Evolutionary conservation across 2,797 vertebrate species (phyloP), one percentile per base, ranked within the genome.

Genomic region (Halcyon badia): DNA sequence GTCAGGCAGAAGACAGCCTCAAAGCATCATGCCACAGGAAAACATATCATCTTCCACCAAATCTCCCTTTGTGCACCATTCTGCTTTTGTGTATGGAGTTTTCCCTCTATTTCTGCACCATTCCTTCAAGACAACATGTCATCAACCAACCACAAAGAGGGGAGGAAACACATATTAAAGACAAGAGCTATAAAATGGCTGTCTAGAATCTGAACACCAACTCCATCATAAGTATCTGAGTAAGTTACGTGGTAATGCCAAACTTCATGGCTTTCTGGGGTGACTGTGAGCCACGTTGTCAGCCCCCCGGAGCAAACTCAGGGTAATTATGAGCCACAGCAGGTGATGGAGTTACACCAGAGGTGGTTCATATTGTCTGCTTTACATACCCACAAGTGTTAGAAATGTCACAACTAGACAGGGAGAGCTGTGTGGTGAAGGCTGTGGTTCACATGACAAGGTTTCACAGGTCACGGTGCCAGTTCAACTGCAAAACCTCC

Each of bases 401-500:
- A 79, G 77, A 57, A 80, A 80, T 83, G 64, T 49, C 60, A 37
- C 54, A 56, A 35, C 14, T 1, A 24, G 17, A 9, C 19, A 37
- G 26, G 33, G 26, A 58, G 54, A 33, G 24, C 4, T 54, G 68
- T 64, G 25, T 69, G 57, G 17, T 9, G 60, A 60, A 49, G 57
- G 31, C 26, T 39, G 39, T 37, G n/a, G 39, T 57, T 87, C 69
- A 42, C 82, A 54, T 0, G 0, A 46, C 37, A 88, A 71, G 16
- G 31, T 83, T 89, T 92, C 80, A 84, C 48, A 91, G 57, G 28
- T 86, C 75, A 6, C 0, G 0, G 35, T 93, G 86, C 87, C 94
- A 93, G 92, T 64, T 72, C 57, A 76, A 75, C 49, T 77, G 70
- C 83, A 94, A 92, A 97, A 84, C 49, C 70, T 93, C 89, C 93